Evolutionary conservation across 2,113 vertebrate species (phyloP).

Genomic region (Mugil cephalus): DNA sequence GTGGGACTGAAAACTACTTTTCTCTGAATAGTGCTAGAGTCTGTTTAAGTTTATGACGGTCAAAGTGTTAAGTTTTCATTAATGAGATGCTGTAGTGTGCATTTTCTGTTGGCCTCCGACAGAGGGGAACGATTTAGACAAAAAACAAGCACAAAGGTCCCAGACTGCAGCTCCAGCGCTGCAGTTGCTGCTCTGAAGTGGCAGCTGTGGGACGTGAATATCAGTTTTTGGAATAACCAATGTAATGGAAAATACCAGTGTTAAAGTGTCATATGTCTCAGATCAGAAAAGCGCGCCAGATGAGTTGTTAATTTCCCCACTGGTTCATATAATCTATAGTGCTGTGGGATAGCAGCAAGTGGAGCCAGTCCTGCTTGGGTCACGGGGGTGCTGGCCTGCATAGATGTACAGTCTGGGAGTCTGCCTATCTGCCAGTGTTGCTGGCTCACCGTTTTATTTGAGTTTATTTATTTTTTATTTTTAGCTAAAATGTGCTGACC

Average conservation of each 20-base stretch:
- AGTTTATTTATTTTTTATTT: no score
- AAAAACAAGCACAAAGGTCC: not conserved
- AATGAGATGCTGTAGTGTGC: not conserved
- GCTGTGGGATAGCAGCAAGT: constrained; percentile 12
- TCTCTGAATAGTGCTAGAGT: not conserved
- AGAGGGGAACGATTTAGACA: constrained; percentile 6
- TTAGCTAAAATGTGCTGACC: constrained; percentile 5
- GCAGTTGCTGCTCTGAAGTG: constrained; percentile 21
- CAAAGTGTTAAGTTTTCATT: not conserved
- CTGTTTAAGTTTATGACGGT: constrained; percentile 7
- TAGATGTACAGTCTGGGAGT: not conserved
- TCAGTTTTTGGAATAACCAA: constrained; percentile 21
- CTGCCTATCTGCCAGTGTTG: not conserved
- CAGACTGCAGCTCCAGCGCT: not conserved
- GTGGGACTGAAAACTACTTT: not conserved
- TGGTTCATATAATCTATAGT: constrained; percentile 22
- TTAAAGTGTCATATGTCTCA: constrained; percentile 38
- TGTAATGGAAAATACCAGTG: constrained; percentile 48
- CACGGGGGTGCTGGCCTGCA: not conserved
- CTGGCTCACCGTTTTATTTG: not conserved
- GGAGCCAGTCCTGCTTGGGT: not conserved
- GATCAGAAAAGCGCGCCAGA: constrained; percentile 27
- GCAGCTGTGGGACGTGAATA: constrained; percentile 17
- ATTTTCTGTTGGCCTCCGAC: constrained; percentile 5
- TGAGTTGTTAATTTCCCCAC: constrained; percentile 1